Evolutionary conservation across 1,140 invertebrate species (phyloP).

Genomic region (Anadara kagoshimensis): DNA sequence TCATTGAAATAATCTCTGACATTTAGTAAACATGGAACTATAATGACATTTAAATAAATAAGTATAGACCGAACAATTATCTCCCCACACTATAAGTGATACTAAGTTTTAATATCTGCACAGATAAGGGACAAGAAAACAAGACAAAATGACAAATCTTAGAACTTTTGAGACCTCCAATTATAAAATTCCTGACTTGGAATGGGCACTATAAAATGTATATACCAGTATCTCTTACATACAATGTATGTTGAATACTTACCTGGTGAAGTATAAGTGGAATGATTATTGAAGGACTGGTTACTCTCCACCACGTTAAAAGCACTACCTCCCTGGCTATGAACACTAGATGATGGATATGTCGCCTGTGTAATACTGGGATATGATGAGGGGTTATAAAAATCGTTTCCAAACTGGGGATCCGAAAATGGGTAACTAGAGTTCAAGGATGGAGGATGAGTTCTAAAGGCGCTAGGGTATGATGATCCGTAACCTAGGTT

Average conservation of each 20-base stretch:
- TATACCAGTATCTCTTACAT: too few species aligned
- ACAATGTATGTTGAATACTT: background rate
- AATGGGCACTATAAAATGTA: background rate
- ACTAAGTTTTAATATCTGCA: too few species aligned
- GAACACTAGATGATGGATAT: slow-evolving; percentile 33
- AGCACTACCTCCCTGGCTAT: slow-evolving; percentile 56
- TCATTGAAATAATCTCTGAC: too few species aligned
- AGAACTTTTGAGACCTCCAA: too few species aligned
- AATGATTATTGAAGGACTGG: slow-evolving; percentile 29
- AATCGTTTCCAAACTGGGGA: slow-evolving; percentile 31
- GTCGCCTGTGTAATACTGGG: slow-evolving; percentile 24
- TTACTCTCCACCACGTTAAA: slow-evolving; percentile 67
- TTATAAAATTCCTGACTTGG: too few species aligned
- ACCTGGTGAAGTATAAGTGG: slow-evolving; percentile 40
- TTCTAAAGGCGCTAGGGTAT: slow-evolving; percentile 50
- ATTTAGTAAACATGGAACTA: too few species aligned
- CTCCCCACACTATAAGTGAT: too few species aligned
- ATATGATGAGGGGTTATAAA: slow-evolving; percentile 43
- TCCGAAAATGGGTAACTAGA: slow-evolving; percentile 48
- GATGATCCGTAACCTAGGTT: slow-evolving; percentile 25
- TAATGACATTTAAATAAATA: too few species aligned
- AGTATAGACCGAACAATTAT: too few species aligned
- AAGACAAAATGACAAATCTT: too few species aligned
- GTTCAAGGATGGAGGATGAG: slow-evolving; percentile 50
- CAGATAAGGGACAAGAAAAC: too few species aligned